Evolutionary conservation across 2,888 invertebrate genomes (phyloP).

Genomic region (Pyrochroa serraticornis): DNA sequence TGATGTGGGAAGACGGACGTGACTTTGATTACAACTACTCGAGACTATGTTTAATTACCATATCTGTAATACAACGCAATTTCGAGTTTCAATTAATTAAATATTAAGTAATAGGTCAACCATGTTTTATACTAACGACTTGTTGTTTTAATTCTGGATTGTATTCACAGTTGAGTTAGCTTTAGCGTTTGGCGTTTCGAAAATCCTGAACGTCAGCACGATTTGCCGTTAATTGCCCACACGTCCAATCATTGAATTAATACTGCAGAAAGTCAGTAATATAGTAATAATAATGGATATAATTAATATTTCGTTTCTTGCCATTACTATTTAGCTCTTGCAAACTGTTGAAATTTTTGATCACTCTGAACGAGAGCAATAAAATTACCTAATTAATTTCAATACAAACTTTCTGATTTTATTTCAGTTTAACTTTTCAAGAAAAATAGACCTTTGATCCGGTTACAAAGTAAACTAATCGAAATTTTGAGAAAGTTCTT

Average conservation of each 20-base stretch:
- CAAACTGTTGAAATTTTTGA: slow-evolving; percentile 4
- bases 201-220: slow-evolving; percentile 1
- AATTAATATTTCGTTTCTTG: not conserved
- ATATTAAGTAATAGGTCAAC: slow-evolving; percentile 12
- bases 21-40: slow-evolving; percentile 2
- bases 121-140: slow-evolving; percentile 14
- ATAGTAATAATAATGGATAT: not conserved
- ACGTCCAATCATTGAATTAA: slow-evolving; percentile 12
- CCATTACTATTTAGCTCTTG: slow-evolving; percentile 3
- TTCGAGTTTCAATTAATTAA: slow-evolving; percentile 12
- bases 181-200: slow-evolving; percentile 10
- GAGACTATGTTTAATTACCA: not conserved
- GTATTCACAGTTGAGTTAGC: slow-evolving; percentile 16
- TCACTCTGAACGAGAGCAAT: slow-evolving; percentile 8
- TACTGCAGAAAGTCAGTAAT: slow-evolving; percentile 10
- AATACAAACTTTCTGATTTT: slow-evolving; percentile 6
- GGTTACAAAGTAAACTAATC: slow-evolving; percentile 14
- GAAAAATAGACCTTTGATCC: slow-evolving; percentile 19
- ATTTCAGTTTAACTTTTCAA: slow-evolving; percentile 11
- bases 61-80: not conserved
- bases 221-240: slow-evolving; percentile 11
- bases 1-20: slow-evolving; percentile 11
- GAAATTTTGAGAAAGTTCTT: slow-evolving; percentile 4
- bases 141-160: slow-evolving; percentile 18
- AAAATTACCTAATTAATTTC: slow-evolving; percentile 16